Evolutionary conservation across 2,888 invertebrate genomes (phyloP).

Genomic region (Chymomyza amoena): DNA sequence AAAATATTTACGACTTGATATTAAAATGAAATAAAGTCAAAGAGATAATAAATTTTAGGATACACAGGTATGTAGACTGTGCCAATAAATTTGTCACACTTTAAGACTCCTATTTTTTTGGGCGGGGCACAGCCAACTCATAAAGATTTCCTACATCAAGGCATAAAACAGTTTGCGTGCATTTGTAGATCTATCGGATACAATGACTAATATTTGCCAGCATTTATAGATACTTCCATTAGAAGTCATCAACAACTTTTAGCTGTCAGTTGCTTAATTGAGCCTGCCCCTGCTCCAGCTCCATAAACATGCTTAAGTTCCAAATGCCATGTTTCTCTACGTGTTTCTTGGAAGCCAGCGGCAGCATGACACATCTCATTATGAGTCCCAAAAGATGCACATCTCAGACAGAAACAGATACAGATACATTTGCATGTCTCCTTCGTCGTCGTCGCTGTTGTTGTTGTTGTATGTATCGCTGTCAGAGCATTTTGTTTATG

Average conservation of each 20-base stretch:
- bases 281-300: neutral
- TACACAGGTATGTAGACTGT: slow-evolving; percentile 50
- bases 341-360: neutral
- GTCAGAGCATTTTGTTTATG: slow-evolving; percentile 74
- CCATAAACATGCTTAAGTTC: neutral
- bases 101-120: neutral
- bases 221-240: neutral
- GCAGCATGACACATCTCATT: slow-evolving; percentile 69
- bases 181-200: slow-evolving; percentile 54
- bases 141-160: slow-evolving; percentile 70
- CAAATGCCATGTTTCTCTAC: neutral
- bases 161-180: slow-evolving; percentile 60
- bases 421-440: slow-evolving; percentile 39
- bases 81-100: slow-evolving; percentile 65
- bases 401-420: slow-evolving; percentile 24
- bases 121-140: slow-evolving; percentile 31
- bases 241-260: neutral
- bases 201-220: neutral
- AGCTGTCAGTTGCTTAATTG: slow-evolving; percentile 1
- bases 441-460: neutral
- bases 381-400: slow-evolving; percentile 54
- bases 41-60: slow-evolving; percentile 24
- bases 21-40: slow-evolving; percentile 36
- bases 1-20: slow-evolving; percentile 64
- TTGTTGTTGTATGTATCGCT: slow-evolving; percentile 42